A percentile compares a stretch with the other conserved stretches of the same genome.
Evolutionary conservation across 1,140 invertebrate genomes (phyloP).

Genomic region (Pristionchus pacificus): DNA sequence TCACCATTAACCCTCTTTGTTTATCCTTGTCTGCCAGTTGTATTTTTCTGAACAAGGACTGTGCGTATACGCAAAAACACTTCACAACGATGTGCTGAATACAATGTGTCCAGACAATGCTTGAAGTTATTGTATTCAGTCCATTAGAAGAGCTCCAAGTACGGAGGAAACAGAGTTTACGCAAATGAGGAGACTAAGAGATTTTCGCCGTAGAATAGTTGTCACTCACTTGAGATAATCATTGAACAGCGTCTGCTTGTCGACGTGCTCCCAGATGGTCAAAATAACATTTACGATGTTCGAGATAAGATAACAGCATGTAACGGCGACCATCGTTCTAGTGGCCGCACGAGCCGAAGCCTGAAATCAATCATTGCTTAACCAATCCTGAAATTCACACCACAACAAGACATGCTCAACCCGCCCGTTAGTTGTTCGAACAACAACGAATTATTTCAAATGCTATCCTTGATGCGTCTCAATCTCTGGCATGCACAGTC

Average conservation of each 20-base stretch:
- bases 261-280: conserved; percentile 53
- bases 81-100: too few species aligned
- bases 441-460: conserved; percentile 31
- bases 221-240: conserved; percentile 13
- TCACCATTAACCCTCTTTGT: too few species aligned
- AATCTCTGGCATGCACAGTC: conserved; percentile 21
- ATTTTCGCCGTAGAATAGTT: too few species aligned
- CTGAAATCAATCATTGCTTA: conserved; percentile 31
- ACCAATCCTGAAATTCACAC: background rate
- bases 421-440: too few species aligned
- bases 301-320: conserved; percentile 50
- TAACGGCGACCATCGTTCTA: conserved; percentile 49
- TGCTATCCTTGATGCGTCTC: conserved; percentile 21
- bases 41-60: too few species aligned
- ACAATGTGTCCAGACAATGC: too few species aligned
- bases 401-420: background rate
- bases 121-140: too few species aligned
- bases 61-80: too few species aligned
- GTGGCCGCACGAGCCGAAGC: conserved; percentile 48
- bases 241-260: conserved; percentile 35
- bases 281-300: conserved; percentile 52
- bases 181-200: too few species aligned
- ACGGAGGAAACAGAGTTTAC: too few species aligned
- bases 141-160: too few species aligned
- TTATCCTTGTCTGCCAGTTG: too few species aligned